phyloP scores from a whole-genome alignment of 1,140 invertebrate species.

The Brachionus paranguensis region DNA sequence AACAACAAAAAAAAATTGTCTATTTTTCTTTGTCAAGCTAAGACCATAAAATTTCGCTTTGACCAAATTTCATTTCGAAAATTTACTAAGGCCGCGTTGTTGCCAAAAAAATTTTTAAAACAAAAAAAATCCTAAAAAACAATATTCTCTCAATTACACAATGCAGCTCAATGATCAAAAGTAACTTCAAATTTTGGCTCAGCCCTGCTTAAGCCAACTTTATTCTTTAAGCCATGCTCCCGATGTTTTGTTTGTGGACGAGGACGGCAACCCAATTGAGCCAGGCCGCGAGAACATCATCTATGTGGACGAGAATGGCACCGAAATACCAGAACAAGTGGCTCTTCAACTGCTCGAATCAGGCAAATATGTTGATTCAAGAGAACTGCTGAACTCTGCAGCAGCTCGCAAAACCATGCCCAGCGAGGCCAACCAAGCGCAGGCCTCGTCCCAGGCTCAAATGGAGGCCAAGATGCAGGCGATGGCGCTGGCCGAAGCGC shows the following conservation, averaged over 20 bases:
- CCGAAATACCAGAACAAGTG: slow-evolving; percentile 4
- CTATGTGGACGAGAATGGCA: slow-evolving; percentile 34
- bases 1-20: not conserved
- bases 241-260: slow-evolving; percentile 34
- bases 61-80: slow-evolving; percentile 11
- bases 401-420: not conserved
- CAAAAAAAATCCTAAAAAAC: not conserved
- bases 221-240: not conserved
- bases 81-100: not conserved
- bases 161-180: not conserved
- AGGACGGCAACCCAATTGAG: slow-evolving; percentile 37
- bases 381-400: not conserved
- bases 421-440: not conserved
- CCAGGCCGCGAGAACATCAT: slow-evolving; percentile 10
- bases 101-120: not conserved
- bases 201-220: not conserved
- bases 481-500: not conserved
- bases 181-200: not conserved
- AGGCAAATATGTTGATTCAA: slow-evolving; percentile 20
- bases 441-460: not conserved
- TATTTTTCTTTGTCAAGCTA: not conserved
- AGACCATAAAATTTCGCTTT: not conserved
- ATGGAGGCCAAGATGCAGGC: not conserved
- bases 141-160: not conserved
- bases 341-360: not conserved